Conservation (phyloP, 1,140 invertebrate genomes). For the Proctacanthus coquilletti region DNA sequence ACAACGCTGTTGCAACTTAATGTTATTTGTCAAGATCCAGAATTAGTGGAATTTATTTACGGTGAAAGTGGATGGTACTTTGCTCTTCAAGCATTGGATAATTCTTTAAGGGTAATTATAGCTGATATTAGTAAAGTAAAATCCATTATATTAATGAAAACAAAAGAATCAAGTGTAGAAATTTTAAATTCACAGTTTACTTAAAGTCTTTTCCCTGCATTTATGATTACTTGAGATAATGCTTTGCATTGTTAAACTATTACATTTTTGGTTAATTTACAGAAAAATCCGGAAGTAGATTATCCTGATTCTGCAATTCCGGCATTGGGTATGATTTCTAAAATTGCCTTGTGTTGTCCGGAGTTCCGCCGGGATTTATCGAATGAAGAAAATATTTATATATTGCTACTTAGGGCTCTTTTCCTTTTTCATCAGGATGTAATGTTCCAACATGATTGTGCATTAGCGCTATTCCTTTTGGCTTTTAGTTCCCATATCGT, state of each 20-base stretch:
- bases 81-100: slow-evolving; percentile 10
- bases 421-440: slow-evolving; percentile 9
- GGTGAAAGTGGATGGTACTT: slow-evolving; percentile 4
- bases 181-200: no score
- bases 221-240: no score
- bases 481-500: slow-evolving; percentile 11
- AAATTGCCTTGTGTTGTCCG: slow-evolving; percentile 11
- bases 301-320: slow-evolving; percentile 13
- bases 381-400: slow-evolving; percentile 9
- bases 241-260: neutral
- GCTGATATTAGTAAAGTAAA: neutral
- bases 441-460: slow-evolving; percentile 10
- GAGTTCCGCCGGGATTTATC: slow-evolving; percentile 10
- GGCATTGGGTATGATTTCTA: slow-evolving; percentile 15
- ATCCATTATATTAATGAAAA: no score
- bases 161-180: no score
- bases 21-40: slow-evolving; percentile 17
- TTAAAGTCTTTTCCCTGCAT: no score
- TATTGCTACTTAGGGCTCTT: slow-evolving; percentile 13
- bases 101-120: slow-evolving; percentile 3
- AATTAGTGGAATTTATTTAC: slow-evolving; percentile 9
- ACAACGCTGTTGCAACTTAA: slow-evolving; percentile 21
- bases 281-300: slow-evolving; percentile 4
- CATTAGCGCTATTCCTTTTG: slow-evolving; percentile 16
- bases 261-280: slow-evolving; percentile 5